Evolutionary conservation across 2,113 vertebrate species (phyloP).

Genomic region (Odocoileus virginianus): DNA sequence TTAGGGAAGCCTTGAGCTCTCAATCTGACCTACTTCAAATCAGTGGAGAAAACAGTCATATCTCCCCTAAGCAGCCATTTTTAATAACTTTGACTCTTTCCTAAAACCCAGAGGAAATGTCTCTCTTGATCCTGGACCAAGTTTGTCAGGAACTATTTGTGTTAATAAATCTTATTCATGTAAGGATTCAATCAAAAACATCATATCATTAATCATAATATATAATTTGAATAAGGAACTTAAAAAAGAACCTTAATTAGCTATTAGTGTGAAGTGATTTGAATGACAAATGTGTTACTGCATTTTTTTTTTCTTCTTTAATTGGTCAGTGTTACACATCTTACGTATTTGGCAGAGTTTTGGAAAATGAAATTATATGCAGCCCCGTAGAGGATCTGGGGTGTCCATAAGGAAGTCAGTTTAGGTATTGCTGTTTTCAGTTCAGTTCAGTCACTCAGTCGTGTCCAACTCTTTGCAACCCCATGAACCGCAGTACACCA

Average conservation of each 20-base stretch:
- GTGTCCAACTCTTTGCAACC: fast-evolving
- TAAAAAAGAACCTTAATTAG: neutral
- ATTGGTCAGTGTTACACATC: neutral
- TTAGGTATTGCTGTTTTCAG: neutral
- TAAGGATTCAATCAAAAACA: neutral
- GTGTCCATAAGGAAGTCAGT: neutral
- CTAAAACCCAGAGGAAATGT: slow-evolving; percentile 36
- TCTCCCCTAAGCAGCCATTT: slow-evolving; percentile 25
- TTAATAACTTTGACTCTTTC: slow-evolving; percentile 43
- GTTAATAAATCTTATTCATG: slow-evolving; percentile 9
- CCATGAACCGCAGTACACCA: neutral
- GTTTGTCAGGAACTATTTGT: slow-evolving; percentile 29
- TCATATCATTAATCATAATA: neutral
- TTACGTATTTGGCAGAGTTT: neutral
- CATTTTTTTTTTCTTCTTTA: neutral
- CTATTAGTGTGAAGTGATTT: neutral
- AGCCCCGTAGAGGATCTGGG: neutral
- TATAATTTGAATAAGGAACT: neutral
- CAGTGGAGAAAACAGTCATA: slow-evolving; percentile 1
- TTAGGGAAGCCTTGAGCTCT: slow-evolving; percentile 44
- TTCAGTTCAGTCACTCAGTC: neutral
- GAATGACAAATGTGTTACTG: neutral
- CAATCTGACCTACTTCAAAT: slow-evolving; percentile 49
- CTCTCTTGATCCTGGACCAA: neutral
- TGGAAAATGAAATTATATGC: neutral